Base-by-base conservation (phyloP, 1,140 invertebrate genomes). In the Drosophila insularis region DNA sequence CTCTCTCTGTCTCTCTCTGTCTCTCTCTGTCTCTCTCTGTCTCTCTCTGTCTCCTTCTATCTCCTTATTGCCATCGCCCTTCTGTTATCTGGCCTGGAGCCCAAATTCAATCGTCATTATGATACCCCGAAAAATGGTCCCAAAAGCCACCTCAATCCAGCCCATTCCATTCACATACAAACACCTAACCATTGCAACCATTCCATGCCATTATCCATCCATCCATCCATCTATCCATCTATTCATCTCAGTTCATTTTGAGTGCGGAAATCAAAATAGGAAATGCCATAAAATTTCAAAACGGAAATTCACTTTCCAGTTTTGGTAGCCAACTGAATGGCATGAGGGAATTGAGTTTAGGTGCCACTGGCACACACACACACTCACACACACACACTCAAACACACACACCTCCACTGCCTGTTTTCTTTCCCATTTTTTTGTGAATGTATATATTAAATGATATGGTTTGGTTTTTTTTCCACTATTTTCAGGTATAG, bases 181-280 rank as follows among this genome's bases (percentile, higher is more conserved):
- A 5, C 23, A 27, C 32, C 32, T 35, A 8, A 8, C 10, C 32
- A 7, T 11, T 35, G 10, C 10, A 10, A 1, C 43, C 43, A 14
- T 7, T 8, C 43, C 43, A 46, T 8, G 10, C 35, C 35, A 37
- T 13, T 8, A 37, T 37, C 11, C 43, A 46, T 17, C 4, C 23
- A 23, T 2, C 23, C 40, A 13, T 46, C 13, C 43, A 46, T 21
- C 43, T 17, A 46, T 19, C 43, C 32, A 35, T 37, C 8, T 19
- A 50, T 50, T 17, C 43, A 21, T 50, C 10, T 10, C 43, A 21
- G 76, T 82, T 72, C 76, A 65, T 65, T 77, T 86, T 82, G 79
- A 86, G 82, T 79, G 82, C 82, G 82, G 82, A 86, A 86, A 87
- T 86, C 82, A 86, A 87, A 87, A 78, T 79, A 74, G 82, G 82